Base-by-base conservation (phyloP, 2,888 invertebrate genomes). In the Alviniconcha strummeri region DNA sequence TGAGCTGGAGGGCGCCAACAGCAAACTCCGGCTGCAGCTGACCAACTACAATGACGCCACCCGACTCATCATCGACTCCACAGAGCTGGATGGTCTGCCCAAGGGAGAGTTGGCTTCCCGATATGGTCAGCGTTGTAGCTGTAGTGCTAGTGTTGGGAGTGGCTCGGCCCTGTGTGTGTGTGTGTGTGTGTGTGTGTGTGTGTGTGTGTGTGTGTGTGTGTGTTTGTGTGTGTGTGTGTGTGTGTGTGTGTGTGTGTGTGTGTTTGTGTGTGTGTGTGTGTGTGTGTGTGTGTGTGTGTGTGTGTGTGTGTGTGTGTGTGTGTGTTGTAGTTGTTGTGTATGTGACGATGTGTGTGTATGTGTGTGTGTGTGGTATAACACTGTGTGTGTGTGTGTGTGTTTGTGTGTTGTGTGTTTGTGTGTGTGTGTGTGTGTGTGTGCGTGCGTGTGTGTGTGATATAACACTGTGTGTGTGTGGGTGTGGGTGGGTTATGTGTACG, bases 61-160 rank as follows among this genome's bases (percentile, higher is more conserved):
- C 57, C 87, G 89, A 69, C 85, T 92, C 54, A 90, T 93, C 87
- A 84, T 91, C 19, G 93, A 93, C 80, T 90, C 92, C 36, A 85
- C 89, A 15, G 92, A 92, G 57, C 86, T 93, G 9, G 92, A 92
- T 82, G 90, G 89, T 2, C 87, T 92, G 71, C 88, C 91, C 13
- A 92, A 91, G 85, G 88, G 91, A n/a, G 92, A 93, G 76, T 85
- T 93, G 11, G 88, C 90, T 17, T 86, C 90, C 6, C 87, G 92
- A 91, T 93, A 93, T 87, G 91, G 93, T 93, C 75, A 84, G 89
- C 13, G 71, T 17, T 9, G n/a, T n/a, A 36, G 72, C 36, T 36
- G 36, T 36, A 36, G 36, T 17, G n/a, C 3, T 13, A 36, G 72
- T 36, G 72, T 4, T 36, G 54, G 36, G 54, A 52, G 72, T 15